These are phyloP conservation scores for Trachemys scripta DNA, from an alignment of 2,113 vertebrate genomes.

Conservation along the genomic window DNA sequence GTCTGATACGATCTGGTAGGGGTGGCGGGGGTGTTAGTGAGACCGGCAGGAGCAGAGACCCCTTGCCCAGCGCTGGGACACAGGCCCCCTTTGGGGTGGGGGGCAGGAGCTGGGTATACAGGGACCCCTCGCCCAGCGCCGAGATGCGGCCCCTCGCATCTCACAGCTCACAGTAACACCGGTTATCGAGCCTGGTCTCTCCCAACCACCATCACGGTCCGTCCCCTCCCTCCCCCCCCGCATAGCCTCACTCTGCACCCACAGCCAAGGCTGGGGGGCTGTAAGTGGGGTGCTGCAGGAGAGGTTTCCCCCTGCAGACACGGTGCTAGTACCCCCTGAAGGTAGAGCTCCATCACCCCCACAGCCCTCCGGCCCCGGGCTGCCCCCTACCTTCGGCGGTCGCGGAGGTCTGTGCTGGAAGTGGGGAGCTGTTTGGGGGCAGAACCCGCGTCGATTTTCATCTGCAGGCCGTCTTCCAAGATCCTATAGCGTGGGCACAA, in stretches of 20 bases:
- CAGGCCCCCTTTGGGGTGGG: neutral
- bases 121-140: neutral
- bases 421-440: neutral
- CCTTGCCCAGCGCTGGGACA: fast-evolving
- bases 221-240: neutral
- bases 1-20: conserved; percentile 87
- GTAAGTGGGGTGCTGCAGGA: neutral
- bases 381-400: conserved; percentile 70
- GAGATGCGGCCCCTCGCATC: neutral
- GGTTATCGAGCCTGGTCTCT: too few relatives aligned
- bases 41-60: neutral
- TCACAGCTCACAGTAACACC: neutral
- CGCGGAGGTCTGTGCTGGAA: conserved; percentile 68
- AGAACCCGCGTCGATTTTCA: conserved; percentile 20
- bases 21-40: neutral
- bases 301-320: neutral
- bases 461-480: conserved; percentile 32
- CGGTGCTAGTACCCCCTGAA: too few relatives aligned
- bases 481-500: neutral
- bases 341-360: neutral
- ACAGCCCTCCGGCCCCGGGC: neutral
- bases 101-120: neutral
- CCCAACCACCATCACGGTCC: too few relatives aligned
- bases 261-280: neutral
- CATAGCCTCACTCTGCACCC: neutral